Base-by-base conservation (phyloP, 2,888 invertebrate genomes). In the Malthinus flaveolus region DNA sequence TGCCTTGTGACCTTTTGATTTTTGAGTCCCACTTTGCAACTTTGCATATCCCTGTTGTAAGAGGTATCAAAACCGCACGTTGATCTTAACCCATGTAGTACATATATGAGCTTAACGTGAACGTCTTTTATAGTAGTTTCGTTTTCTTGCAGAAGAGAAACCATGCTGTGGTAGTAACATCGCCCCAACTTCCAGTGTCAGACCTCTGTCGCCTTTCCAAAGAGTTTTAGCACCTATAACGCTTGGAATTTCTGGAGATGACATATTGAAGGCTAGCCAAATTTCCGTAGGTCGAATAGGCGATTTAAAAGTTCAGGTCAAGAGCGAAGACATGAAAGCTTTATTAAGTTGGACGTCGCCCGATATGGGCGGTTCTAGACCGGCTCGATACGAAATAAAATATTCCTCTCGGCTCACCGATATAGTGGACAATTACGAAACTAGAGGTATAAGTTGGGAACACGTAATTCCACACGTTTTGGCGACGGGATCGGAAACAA, bases 321-420 rank as follows among this genome's bases (percentile, higher is more conserved):
- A 81, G 10, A 72, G 78, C 0, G 76, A 79, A 49, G 77, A 80
- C 31, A 80, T 81, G 66, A 79, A 80, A 34, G 81, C 82, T 56
- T 76, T 82, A 1, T 73, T 87, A 7, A 76, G 78, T 0, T 86
- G 86, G 84, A 85, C 85, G 1, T 81, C 85, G 2, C 85, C 86
- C 0, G 86, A 83, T 63, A 80, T 83, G 79, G 83, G 82, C 1
- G 82, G 82, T 0, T 70, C 77, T 10, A 76, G 75, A 31, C 82
- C 83, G 0, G 75, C 79, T 1, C 74, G 79, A n/a, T 84, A 84
- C 65, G 83, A 84, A 66, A 76, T 85, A 3, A 79, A 79, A 61
- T 83, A 80, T 62, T 79, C 82, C 0, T 67, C 66, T 1, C 73
- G 72, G 3, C 73, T 82, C 1, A 65, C 71, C 12, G 81, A 81